Percentiles rank a stretch among this genome's conserved stretches.
Evolutionary conservation across 2,113 vertebrate species (phyloP).

Genomic region (Ranitomeya variabilis): DNA sequence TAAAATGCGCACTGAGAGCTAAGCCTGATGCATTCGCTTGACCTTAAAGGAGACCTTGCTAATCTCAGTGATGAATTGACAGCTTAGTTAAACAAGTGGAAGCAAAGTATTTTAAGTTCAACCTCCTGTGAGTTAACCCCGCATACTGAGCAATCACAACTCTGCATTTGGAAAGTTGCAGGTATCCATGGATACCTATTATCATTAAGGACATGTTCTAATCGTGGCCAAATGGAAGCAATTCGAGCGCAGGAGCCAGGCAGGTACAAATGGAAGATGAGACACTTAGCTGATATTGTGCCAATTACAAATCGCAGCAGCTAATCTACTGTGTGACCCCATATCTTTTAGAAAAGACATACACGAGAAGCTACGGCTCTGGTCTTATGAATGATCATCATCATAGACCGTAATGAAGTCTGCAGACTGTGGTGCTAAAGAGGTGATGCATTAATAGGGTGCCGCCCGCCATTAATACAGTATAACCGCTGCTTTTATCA

Average conservation of each 20-base stretch:
- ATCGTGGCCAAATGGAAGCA: slow-evolving; percentile 36
- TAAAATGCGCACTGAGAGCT: slow-evolving; percentile 21
- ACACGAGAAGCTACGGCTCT: not conserved
- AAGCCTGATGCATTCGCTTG: slow-evolving; percentile 40
- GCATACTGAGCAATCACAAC: slow-evolving; percentile 20
- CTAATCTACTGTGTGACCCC: slow-evolving; percentile 47
- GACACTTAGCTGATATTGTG: slow-evolving; percentile 41
- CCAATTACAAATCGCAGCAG: slow-evolving; percentile 35
- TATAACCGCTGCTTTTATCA: not conserved
- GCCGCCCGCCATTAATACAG: not conserved
- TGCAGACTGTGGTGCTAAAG: not conserved
- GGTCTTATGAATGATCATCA: slow-evolving; percentile 13
- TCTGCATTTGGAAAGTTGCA: not conserved
- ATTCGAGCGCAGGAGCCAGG: not conserved
- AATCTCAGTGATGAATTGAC: slow-evolving; percentile 48
- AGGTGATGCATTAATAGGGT: slow-evolving; percentile 8
- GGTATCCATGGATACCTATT: slow-evolving; percentile 52
- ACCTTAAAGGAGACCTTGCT: slow-evolving; percentile 45
- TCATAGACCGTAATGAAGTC: slow-evolving; percentile 9
- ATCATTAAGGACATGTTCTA: slow-evolving; percentile 50
- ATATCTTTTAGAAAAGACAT: slow-evolving; percentile 21
- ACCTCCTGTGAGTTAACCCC: slow-evolving; percentile 32
- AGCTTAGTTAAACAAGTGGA: slow-evolving; percentile 48
- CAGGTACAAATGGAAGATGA: slow-evolving; percentile 27
- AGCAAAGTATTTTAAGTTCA: slow-evolving; percentile 43